Evolutionary conservation across 2,113 vertebrate species (phyloP).

Genomic region (Macquaria ambigua): DNA sequence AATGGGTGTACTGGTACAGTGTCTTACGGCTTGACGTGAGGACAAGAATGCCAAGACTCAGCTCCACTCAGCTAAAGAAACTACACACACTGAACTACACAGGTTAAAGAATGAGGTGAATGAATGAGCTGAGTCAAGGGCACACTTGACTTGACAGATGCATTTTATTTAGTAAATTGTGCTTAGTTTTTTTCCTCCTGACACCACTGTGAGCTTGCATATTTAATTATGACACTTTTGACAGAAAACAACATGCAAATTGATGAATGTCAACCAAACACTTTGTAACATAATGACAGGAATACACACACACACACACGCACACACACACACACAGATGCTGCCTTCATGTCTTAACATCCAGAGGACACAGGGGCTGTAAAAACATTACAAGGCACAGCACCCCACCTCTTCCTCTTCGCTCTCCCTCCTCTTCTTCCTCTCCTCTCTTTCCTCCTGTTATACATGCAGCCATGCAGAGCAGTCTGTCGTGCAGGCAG

Average conservation of each 20-base stretch:
- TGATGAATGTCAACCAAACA: conserved; percentile 5
- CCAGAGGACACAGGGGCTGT: conserved; percentile 5
- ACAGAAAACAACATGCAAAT: background rate
- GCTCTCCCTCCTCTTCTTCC: background rate
- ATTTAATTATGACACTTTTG: conserved; percentile 25
- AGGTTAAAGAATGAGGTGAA: background rate
- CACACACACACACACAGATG: conserved; percentile 8
- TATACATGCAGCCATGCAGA: conserved; percentile 16
- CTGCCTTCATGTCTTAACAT: conserved; percentile 4
- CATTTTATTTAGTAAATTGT: conserved; percentile 10
- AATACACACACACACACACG: conserved; percentile 28
- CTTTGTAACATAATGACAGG: background rate
- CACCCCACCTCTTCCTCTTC: background rate
- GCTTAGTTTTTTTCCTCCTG: background rate
- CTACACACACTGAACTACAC: background rate
- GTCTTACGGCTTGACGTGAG: background rate
- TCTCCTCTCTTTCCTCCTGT: conserved; percentile 13
- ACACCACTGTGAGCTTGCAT: background rate
- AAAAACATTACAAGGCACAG: background rate
- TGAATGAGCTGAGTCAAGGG: conserved; percentile 12
- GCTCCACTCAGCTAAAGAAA: background rate
- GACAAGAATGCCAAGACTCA: background rate
- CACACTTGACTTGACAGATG: conserved; percentile 22
- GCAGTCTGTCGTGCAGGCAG: conserved; percentile 36
- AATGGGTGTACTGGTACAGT: background rate